Conservation (phyloP, 2,888 invertebrate genomes). For the Flexamia atlantica region DNA sequence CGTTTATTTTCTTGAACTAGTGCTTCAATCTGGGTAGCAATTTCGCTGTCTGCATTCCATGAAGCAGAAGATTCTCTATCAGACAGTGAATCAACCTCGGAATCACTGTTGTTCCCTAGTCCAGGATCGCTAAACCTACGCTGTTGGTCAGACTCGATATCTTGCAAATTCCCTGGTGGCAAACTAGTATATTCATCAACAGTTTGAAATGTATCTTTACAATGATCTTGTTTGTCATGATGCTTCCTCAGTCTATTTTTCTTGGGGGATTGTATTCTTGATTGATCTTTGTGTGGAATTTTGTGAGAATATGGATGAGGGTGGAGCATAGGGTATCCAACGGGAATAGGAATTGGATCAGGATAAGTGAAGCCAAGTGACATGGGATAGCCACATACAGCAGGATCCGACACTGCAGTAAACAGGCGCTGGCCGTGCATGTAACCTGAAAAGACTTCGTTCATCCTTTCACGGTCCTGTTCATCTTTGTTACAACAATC, state of each 20-base stretch:
- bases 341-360: conserved; percentile 51
- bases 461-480: conserved; percentile 18
- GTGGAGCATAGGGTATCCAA: conserved; percentile 57
- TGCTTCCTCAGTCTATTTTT: neutral
- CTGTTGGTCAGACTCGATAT: conserved; percentile 63
- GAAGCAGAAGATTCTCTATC: conserved; percentile 32
- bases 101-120: conserved; percentile 50
- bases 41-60: conserved; percentile 39
- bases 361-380: conserved; percentile 56
- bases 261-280: neutral
- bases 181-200: conserved; percentile 62
- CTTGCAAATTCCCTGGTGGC: conserved; percentile 61
- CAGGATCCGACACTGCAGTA: conserved; percentile 75
- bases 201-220: conserved; percentile 30
- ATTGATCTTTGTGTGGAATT: conserved; percentile 32
- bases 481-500: conserved; percentile 32
- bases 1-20: conserved; percentile 60
- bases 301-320: conserved; percentile 42
- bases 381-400: conserved; percentile 74
- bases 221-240: conserved; percentile 10
- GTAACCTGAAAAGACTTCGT: conserved; percentile 45
- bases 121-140: conserved; percentile 64
- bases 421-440: conserved; percentile 75
- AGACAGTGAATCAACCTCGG: conserved; percentile 52
- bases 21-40: conserved; percentile 38